Evolutionary conservation across 2,888 invertebrate species (phyloP), one percentile per base, ranked within the genome.

Genomic region (Sussaba pulchella): DNA sequence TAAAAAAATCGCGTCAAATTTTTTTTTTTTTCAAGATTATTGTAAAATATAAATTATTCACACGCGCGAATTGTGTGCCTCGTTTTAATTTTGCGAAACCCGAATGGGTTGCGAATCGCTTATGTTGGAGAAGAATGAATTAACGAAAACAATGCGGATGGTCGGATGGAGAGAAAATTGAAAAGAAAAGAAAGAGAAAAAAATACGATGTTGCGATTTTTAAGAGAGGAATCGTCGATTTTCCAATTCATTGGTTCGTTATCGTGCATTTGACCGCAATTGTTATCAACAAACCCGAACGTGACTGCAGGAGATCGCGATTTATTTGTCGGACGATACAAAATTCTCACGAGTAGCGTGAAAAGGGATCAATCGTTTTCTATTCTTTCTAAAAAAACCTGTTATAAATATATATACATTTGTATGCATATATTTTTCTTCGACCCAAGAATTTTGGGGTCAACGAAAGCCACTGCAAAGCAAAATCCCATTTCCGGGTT

Each of bases 21-120:
- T 31, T 31, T 31, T 31, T 31, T 31, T 31, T 36, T 24, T 36
- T 69, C 57, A 66, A 47, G 76, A 64, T 64, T 31, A 73, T 63
- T 78, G 63, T 78, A 71, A 70, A 81, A 80, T 83, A 77, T 83
- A 83, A 75, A 83, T 83, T 81, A 83, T 78, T 83, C 57, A 47
- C 76, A 26, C 70, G 77, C 17, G 57, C 79, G 75, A 71, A 77
- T 67, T 78, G 72, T n/a, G n/a, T 80, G 78, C 75, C 82, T 83
- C 84, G 78, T 83, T 84, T 83, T 64, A 76, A 71, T 83, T 83
- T 74, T 83, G 78, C n/a, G 75, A 73, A 70, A 76, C 76, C 71
- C 71, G 31, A 6, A 31, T 31, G 31, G 31, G n/a, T n/a, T n/a
- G n/a, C n/a, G n/a, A n/a, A n/a, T 31, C 31, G 31, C 2, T 31